phyloP scores from a whole-genome alignment of 2,113 vertebrate species.

The Columba janthina region DNA sequence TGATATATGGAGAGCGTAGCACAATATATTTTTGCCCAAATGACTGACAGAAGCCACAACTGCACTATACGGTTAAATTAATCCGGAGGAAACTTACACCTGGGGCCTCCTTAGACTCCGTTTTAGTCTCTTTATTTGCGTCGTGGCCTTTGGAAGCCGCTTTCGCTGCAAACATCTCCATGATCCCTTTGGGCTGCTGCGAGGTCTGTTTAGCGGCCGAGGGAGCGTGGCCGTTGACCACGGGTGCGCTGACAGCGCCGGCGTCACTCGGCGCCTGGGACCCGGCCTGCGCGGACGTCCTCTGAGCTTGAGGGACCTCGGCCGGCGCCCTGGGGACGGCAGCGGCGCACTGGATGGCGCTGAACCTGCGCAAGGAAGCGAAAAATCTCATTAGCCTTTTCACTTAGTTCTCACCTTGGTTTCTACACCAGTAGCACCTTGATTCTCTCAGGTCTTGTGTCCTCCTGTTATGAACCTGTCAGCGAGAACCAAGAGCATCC shows the following conservation, averaged over 20 bases:
- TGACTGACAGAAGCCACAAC: neutral
- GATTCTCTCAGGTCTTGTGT: neutral
- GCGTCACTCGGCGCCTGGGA: neutral
- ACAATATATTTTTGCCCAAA: rapidly evolving
- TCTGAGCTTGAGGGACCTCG: slow-evolving; percentile 64
- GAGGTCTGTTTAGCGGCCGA: slow-evolving; percentile 57
- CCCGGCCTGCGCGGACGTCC: neutral
- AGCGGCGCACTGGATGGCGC: slow-evolving; percentile 84
- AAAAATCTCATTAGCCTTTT: neutral
- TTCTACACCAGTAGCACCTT: neutral
- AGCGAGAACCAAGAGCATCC: neutral
- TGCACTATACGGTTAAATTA: too few species aligned
- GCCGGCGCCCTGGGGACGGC: slow-evolving; percentile 75
- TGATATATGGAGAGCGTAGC: neutral
- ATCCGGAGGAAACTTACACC: slow-evolving; percentile 69
- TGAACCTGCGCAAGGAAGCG: slow-evolving; percentile 76
- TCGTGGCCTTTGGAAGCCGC: slow-evolving; percentile 75
- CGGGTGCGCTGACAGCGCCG: neutral
- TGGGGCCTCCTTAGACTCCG: slow-evolving; percentile 77
- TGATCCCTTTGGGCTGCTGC: slow-evolving; percentile 86
- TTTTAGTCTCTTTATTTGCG: slow-evolving; percentile 75
- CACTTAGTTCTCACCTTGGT: neutral
- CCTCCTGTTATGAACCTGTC: neutral
- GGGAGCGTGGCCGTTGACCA: slow-evolving; percentile 70
- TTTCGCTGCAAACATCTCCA: slow-evolving; percentile 90